phyloP scores from a whole-genome alignment of 2,888 invertebrate genomes.

The Cacoxenus indagator region DNA sequence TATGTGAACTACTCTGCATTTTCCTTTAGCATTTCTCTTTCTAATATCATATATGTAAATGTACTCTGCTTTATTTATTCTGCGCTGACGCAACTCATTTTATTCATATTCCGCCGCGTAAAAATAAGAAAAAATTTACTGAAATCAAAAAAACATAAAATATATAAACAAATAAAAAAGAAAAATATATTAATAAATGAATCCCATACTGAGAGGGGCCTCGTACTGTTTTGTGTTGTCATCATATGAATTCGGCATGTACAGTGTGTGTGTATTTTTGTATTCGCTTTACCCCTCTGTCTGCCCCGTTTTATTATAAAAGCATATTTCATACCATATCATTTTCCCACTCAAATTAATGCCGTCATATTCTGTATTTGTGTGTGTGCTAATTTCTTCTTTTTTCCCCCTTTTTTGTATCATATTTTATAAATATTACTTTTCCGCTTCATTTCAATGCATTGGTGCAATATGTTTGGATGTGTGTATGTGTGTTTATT shows the following conservation, averaged over 20 bases:
- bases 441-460: not conserved
- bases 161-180: not conserved
- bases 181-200: not conserved
- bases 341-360: not conserved
- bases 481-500: not conserved
- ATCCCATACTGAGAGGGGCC: not conserved
- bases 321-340: too few species aligned
- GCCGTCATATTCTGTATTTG: not conserved
- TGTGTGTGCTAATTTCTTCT: not conserved
- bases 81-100: not conserved
- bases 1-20: constrained; percentile 5
- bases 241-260: constrained; percentile 1
- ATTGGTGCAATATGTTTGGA: not conserved
- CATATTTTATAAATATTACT: not conserved
- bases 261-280: constrained; percentile 4
- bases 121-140: not conserved
- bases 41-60: not conserved
- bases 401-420: not conserved
- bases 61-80: not conserved
- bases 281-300: too few species aligned
- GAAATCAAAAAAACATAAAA: not conserved
- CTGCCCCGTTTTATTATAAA: not conserved
- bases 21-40: not conserved
- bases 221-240: not conserved
- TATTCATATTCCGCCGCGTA: not conserved